phyloP scores from a whole-genome alignment of 2,888 invertebrate genomes.

The Actias luna region DNA sequence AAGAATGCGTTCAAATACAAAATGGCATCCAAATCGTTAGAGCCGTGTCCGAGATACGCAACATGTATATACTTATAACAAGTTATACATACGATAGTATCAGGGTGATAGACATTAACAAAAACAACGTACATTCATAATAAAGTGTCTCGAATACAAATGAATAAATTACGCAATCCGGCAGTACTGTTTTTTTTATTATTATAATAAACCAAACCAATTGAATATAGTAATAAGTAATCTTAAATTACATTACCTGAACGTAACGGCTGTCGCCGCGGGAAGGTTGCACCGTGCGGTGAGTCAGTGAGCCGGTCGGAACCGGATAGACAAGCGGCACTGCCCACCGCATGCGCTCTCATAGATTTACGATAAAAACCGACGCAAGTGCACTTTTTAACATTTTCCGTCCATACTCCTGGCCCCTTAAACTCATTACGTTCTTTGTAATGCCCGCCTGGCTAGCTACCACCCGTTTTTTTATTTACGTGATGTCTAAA shows the following conservation, averaged over 20 bases:
- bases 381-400: background rate
- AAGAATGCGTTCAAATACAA: no score
- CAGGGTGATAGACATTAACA: no score
- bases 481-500: no score
- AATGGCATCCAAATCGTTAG: no score
- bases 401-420: background rate
- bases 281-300: background rate
- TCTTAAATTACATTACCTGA: constrained; percentile 1
- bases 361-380: background rate
- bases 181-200: no score
- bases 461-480: no score
- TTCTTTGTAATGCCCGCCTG: no score
- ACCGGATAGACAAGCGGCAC: background rate
- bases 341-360: background rate
- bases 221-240: background rate
- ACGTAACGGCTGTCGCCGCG: constrained; percentile 1
- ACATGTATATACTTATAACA: no score
- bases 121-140: no score
- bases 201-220: background rate
- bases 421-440: no score
- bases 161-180: background rate
- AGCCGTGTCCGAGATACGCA: no score
- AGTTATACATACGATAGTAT: no score
- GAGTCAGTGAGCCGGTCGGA: background rate
- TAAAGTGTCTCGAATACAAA: background rate